Evolutionary conservation across 2,888 invertebrate genomes (phyloP), one percentile per base, ranked within the genome.

Genomic region (Tetranychus piercei): DNA sequence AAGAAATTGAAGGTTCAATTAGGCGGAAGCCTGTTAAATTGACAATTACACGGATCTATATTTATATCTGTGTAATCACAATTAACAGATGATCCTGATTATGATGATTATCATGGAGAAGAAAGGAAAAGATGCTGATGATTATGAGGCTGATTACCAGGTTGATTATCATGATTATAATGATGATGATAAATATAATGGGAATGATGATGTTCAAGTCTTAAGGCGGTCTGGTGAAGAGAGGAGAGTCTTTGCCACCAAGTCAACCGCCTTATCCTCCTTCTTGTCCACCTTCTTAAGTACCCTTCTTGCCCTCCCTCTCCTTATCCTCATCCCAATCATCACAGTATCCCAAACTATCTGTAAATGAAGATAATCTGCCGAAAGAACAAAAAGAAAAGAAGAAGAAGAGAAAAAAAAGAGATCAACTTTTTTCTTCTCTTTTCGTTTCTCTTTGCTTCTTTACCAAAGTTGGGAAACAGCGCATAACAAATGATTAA

Each of bases 1-100:
- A 15, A 15, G 55, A 55, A 6, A 34, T 34, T 55, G 55, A 55
- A 55, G 55, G 9, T 15, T 15, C 55, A 55, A 55, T 55, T 55
- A 55, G 55, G 55, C 55, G 55, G 55, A 55, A 55, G 55, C 55
- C 15, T 55, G 55, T 55, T 55, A 55, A 55, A 55, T 55, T 55
- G 55, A 55, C 55, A 55, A 55, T 55, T 55, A 55, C 55, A 55
- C 55, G 55, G 55, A 55, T 55, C 55, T 55, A 55, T 55, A 55
- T 55, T 55, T 55, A 55, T 55, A 55, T 55, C 55, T 55, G 15
- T 55, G 55, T 55, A 55, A 55, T 55, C 55, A 55, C 15, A 55
- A 15, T 55, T 55, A 55, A 55, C 55, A 55, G 55, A 55, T 55
- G 55, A 55, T 55, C 11, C 15, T 55, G 55, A 55, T 15, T 55